These are phyloP conservation scores for Hiodon tergisus DNA, from an alignment of 2,113 vertebrate species.

Conservation along the genomic window DNA sequence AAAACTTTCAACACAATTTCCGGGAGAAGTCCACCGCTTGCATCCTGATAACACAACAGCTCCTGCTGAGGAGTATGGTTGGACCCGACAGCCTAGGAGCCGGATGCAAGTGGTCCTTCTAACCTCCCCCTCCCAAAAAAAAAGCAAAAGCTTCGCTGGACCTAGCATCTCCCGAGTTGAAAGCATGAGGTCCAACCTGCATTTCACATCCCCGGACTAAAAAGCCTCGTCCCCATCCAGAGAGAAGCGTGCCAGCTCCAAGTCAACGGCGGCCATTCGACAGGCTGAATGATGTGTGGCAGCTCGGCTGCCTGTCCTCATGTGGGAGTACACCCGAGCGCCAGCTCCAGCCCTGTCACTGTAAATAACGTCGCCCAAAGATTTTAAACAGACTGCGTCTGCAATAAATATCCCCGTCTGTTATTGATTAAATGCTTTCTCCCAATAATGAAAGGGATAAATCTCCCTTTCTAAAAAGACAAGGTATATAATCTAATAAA, in stretches of 20 bases:
- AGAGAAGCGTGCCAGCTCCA: not conserved
- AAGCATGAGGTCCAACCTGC: too few relatives aligned
- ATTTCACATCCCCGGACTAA: too few relatives aligned
- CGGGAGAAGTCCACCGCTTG: too few relatives aligned
- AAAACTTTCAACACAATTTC: slow-evolving; percentile 24
- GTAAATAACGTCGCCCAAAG: slow-evolving; percentile 44
- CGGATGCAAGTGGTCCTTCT: too few relatives aligned
- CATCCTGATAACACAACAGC: too few relatives aligned
- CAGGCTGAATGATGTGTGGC: slow-evolving; percentile 18
- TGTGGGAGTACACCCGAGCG: slow-evolving; percentile 26
- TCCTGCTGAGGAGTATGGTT: too few relatives aligned
- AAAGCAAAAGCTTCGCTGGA: too few relatives aligned
- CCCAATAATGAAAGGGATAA: slow-evolving; percentile 60
- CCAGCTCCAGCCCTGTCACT: slow-evolving; percentile 37
- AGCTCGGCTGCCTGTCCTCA: slow-evolving; percentile 24
- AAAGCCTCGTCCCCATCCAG: too few relatives aligned
- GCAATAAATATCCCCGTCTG: slow-evolving; percentile 49
- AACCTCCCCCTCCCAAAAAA: too few relatives aligned
- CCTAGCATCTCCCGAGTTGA: too few relatives aligned
- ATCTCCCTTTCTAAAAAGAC: slow-evolving; percentile 53
- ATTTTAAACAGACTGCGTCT: slow-evolving; percentile 15
- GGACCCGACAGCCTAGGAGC: too few relatives aligned
- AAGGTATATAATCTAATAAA: slow-evolving; percentile 60
- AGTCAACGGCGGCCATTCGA: not conserved
- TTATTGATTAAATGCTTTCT: slow-evolving; percentile 66